Percentiles rank a stretch among this genome's conserved stretches.
Evolutionary conservation across 2,888 invertebrate genomes (phyloP).

Genomic region (Trachelus iudaicus): DNA sequence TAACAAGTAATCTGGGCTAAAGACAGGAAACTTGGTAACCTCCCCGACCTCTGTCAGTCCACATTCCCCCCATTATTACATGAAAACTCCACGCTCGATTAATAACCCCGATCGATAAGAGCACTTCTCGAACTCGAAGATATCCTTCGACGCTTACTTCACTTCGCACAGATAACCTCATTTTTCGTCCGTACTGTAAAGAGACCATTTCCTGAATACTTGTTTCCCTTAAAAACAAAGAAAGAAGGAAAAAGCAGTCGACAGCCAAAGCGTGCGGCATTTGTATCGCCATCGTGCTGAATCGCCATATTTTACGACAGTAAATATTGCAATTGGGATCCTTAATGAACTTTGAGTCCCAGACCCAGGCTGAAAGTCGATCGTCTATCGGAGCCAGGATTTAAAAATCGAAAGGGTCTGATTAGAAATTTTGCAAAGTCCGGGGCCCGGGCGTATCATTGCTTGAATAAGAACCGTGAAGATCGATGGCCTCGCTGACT

Average conservation of each 20-base stretch:
- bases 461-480: background rate
- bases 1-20: background rate
- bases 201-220: background rate
- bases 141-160: background rate
- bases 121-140: background rate
- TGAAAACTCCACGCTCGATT: background rate
- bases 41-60: background rate
- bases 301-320: background rate
- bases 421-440: background rate
- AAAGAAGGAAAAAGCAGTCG: background rate
- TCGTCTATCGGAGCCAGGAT: too few species aligned
- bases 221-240: background rate
- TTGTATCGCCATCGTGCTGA: background rate
- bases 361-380: too few species aligned
- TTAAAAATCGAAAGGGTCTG: too few species aligned
- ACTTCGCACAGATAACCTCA: background rate
- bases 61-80: background rate
- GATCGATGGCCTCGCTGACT: background rate
- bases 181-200: background rate
- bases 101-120: background rate
- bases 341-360: too few species aligned
- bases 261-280: background rate
- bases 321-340: background rate
- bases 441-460: background rate
- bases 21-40: background rate